phyloP scores from a whole-genome alignment of 2,113 vertebrate species.

The Oriolus oriolus region DNA sequence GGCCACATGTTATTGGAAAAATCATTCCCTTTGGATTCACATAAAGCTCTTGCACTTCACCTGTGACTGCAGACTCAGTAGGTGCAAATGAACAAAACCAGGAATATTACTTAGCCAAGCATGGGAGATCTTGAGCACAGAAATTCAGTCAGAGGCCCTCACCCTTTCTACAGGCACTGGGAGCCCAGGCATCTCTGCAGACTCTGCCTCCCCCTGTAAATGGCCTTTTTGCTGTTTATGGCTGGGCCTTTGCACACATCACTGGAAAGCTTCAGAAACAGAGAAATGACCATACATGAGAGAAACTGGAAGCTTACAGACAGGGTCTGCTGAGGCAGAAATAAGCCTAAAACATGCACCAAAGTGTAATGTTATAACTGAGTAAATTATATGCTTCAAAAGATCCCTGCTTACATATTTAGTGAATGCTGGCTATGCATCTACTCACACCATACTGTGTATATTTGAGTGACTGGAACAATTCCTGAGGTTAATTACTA shows the following conservation, averaged over 20 bases:
- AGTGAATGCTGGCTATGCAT: neutral
- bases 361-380: neutral
- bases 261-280: neutral
- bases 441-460: neutral
- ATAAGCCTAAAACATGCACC: neutral
- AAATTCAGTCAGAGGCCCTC: neutral
- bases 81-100: neutral
- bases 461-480: constrained; percentile 24
- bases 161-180: neutral
- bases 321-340: neutral
- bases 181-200: neutral
- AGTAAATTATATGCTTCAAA: constrained; percentile 40
- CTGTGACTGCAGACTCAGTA: neutral
- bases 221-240: neutral
- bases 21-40: neutral
- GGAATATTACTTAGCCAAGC: neutral
- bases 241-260: neutral
- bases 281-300: neutral
- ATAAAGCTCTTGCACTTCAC: neutral
- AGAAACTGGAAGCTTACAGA: neutral
- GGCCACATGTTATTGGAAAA: neutral
- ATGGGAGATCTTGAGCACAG: neutral
- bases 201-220: neutral
- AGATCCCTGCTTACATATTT: constrained; percentile 2
- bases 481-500: constrained; percentile 51